Evolutionary conservation across 2,113 vertebrate species (phyloP), one percentile per base, ranked within the genome.

Genomic region (Nibea coibor): DNA sequence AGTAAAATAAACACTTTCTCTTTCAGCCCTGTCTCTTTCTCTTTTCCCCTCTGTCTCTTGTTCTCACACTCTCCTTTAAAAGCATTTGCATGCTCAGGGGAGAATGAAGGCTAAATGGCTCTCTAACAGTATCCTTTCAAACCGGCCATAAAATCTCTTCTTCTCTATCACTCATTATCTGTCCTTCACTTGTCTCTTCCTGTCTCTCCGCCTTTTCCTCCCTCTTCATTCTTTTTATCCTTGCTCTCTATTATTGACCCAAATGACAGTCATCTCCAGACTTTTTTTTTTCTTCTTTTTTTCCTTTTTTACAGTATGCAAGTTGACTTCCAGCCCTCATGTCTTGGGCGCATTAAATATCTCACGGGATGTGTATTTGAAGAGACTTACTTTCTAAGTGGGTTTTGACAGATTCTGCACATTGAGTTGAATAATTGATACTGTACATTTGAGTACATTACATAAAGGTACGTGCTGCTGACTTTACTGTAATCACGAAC

Each of bases 1-100:
- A 56, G 69, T 62, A 45, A 53, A 61, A 69, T 39, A 79, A 47
- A 73, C 48, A 48, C 35, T 35, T 35, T 54, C 64, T 35, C 50
- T 65, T 28, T 42, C 42, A 45, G 24, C 50, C 63, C 43, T 1
- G 0, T 42, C 48, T 50, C 43, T 6, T 39, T 8, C 51, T 22
- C 19, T 53, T 24, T 39, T 28, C n/a, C 35, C 22, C 39, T 3
- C 28, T 61, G 24, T 64, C 31, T 69, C 28, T 24, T 72, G 51
- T 63, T n/a, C 11, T 73, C 59, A 53, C 39, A 66, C 72, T 63
- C 83, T 71, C 45, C 70, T 80, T 78, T 87, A 88, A 92, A 88
- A 87, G 84, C 85, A 71, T 92, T 80, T 87, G 65, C 64, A 80
- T 68, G 75, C 87, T 89, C 87, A 65, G 50, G 90, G 83, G 87